Evolutionary conservation across 2,113 vertebrate genomes (phyloP), one percentile per base, ranked within the genome.

Genomic region (Trogon surrucura): DNA sequence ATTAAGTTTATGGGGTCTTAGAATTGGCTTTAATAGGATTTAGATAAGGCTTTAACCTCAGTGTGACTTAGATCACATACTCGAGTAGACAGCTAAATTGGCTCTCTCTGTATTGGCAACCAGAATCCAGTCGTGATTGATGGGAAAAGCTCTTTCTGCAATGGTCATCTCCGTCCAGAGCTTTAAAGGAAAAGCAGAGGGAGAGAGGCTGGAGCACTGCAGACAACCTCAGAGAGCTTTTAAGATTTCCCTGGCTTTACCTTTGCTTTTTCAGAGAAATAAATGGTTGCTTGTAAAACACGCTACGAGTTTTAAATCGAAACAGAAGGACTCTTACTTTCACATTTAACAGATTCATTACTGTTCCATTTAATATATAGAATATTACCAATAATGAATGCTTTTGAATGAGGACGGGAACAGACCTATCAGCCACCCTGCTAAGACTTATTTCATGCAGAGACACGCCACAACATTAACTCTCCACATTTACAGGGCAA

Each of bases 1-100:
- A 48, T 81, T 80, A 91, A 75, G 74, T 88, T 93, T 72, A 73
- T 87, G 77, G 51, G 53, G 61, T 71, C 70, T 80, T 64, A 80
- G 77, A 60, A 18, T 12, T 70, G 47, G 72, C 84, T 95, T 78
- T 94, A 66, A 62, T 10, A 58, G 91, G 82, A 90, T 92, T 94
- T 93, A 61, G 95, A 66, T 58, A 80, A 83, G 72, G 67, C 64
- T 92, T 80, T 80, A 81, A 56, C 61, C 77, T 80, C 75, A 1
- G 56, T 2, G 27, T 64, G 86, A 56, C 72, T 92, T 3, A 48
- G 80, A 64, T 38, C 81, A 23, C 85, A 64, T 44, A 13, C n/a
- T 78, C 5, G 0, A 88, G 79, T 4, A 83, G 91, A 16, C 79
- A 67, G 48, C 75, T 94, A 62, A 95, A 81, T 88, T 60, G 53